Evolutionary conservation across 2,113 vertebrate species (phyloP).

Genomic region (Hipposideros armiger): DNA sequence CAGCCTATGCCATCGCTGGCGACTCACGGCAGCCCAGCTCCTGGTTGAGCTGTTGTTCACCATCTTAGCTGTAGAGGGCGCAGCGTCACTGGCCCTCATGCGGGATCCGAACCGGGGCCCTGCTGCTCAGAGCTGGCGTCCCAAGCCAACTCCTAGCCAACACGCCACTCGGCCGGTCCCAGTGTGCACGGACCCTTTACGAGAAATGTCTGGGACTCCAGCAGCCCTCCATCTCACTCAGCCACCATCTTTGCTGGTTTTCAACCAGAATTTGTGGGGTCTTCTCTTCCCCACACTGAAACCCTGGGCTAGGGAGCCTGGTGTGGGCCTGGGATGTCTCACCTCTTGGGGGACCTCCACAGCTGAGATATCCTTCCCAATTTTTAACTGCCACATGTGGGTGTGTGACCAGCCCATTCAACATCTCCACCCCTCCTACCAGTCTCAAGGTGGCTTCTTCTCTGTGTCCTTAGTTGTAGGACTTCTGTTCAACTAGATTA

Average conservation of each 20-base stretch:
- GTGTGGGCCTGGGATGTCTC: neutral
- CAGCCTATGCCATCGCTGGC: too few species aligned
- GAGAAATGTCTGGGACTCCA: neutral
- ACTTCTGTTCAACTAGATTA: neutral
- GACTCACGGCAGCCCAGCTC: too few species aligned
- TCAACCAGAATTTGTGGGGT: neutral
- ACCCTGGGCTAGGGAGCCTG: too few species aligned
- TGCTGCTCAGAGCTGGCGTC: too few species aligned
- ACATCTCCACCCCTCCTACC: neutral
- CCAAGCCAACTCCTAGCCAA: too few species aligned
- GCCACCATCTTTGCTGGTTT: neutral
- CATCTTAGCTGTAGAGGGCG: too few species aligned
- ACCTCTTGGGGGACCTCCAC: neutral
- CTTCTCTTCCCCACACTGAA: neutral
- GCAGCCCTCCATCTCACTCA: neutral
- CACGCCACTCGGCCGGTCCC: too few species aligned
- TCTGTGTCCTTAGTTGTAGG: neutral
- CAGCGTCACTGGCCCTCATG: too few species aligned
- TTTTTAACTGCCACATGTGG: too few species aligned
- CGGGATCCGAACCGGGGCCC: too few species aligned
- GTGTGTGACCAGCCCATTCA: neutral
- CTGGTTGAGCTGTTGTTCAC: too few species aligned
- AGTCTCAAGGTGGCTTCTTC: neutral
- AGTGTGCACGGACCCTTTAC: neutral
- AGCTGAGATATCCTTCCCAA: neutral